Evolutionary conservation across 2,888 invertebrate genomes (phyloP).

Genomic region (Heliconius charithonia): DNA sequence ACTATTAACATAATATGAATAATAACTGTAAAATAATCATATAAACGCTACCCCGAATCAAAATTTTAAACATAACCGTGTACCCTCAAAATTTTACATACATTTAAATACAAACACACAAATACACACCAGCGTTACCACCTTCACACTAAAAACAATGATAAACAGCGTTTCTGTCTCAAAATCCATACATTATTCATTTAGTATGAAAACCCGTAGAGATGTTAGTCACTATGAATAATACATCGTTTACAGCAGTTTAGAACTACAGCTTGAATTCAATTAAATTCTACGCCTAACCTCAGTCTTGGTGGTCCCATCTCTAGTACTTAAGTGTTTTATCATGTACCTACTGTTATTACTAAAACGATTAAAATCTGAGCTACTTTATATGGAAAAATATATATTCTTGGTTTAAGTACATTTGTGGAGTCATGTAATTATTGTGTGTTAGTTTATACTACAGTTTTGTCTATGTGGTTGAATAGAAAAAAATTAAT

Average conservation of each 20-base stretch:
- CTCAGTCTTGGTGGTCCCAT: constrained; percentile 49
- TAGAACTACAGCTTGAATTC: constrained; percentile 39
- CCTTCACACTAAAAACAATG: constrained; percentile 18
- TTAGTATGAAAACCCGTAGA: constrained; percentile 32
- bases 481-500: neutral
- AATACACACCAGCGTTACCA: neutral
- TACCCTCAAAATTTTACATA: neutral
- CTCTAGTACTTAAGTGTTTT: constrained; percentile 55
- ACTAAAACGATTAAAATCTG: constrained; percentile 12
- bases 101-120: neutral
- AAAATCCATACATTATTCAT: constrained; percentile 30
- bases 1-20: neutral
- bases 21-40: neutral
- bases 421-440: neutral
- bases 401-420: constrained; percentile 3
- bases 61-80: neutral
- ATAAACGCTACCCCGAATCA: neutral
- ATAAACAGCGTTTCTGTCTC: constrained; percentile 10
- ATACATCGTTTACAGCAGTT: constrained; percentile 41
- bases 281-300: constrained; percentile 54
- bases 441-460: neutral
- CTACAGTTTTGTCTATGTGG: neutral
- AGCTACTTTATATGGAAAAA: constrained; percentile 2
- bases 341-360: constrained; percentile 51
- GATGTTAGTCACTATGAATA: constrained; percentile 37